Base-by-base conservation (phyloP, 1,140 invertebrate genomes). In the Magallana gigas region DNA sequence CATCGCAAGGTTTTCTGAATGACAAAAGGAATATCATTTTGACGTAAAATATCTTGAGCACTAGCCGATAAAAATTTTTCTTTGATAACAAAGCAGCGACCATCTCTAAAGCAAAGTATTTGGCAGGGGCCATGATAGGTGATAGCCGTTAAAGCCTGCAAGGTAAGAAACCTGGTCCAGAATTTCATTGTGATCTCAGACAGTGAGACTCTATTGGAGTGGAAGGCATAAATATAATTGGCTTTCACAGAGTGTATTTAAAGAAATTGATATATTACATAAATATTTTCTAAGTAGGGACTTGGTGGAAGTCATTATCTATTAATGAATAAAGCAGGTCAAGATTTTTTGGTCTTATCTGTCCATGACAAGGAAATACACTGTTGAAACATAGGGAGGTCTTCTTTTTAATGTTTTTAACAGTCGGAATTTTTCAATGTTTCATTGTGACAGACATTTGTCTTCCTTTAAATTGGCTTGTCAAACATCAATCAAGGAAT, bases 1-100 rank as follows among this genome's bases (percentile, higher is more conserved):
- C 68, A 48, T 48, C 36, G 5, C 36, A 48, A 48, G 36, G 36
- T 48, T 48, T 48, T 71, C 23, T 29, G 18, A 71, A 71, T 71
- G 68, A 71, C 68, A 71, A 71, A 48, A 71, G 68, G 18, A 71
- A 71, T 71, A 71, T 71, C 68, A 71, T 71, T 71, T 71, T 71
- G 68, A 71, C 18, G 68, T 29, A 71, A 71, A 23, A 71, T 71
- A 71, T 29, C 68, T 71, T 71, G 68, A 71, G 18, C 68, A 23
- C 68, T 71, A 71, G 23, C 36, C 36, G 68, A 71, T 71, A 71
- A 71, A 71, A 71, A 29, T 71, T 71, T 71, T 18, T 71, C 68
- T 23, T 62, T 71, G 68, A 71, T 71, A 71, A 71, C 18, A 71
- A 23, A 71, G 11, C 68, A 71, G 68, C 68, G 68, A 71, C 68